Conservation (phyloP, 2,113 vertebrate genomes). For the Erinaceus europaeus region DNA sequence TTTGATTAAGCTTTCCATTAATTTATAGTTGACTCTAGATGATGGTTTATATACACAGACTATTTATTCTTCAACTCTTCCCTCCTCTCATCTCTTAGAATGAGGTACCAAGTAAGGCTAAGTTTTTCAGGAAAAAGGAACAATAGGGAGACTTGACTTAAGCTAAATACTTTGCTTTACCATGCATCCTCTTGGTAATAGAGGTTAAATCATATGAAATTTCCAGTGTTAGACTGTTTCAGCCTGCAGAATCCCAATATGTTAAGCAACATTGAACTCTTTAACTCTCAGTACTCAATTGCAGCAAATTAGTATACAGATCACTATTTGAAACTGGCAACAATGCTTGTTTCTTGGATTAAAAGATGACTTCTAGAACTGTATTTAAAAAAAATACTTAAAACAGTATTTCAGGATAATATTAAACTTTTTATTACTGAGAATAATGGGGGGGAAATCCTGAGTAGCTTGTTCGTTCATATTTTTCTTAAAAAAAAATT, state of each 20-base stretch:
- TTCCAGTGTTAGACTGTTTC: background rate
- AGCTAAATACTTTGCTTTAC: background rate
- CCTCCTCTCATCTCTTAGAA: background rate
- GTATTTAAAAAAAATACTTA: background rate
- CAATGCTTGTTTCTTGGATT: background rate
- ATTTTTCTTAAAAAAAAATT: no score
- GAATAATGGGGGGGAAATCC: no score
- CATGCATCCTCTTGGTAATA: background rate
- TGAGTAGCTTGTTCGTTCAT: background rate
- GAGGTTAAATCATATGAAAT: background rate
- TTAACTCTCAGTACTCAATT: background rate
- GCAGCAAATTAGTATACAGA: background rate
- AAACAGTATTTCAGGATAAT: slow-evolving; percentile 19
- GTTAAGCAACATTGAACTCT: background rate
- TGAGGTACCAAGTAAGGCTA: background rate
- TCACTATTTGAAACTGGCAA: slow-evolving; percentile 6
- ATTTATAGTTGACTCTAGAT: background rate
- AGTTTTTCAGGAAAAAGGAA: background rate
- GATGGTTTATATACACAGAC: background rate
- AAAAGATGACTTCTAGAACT: slow-evolving; percentile 10
- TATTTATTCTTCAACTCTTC: background rate
- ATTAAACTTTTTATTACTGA: background rate
- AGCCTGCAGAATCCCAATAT: background rate
- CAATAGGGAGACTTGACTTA: background rate
- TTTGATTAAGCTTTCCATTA: slow-evolving; percentile 3